Evolutionary conservation across 1,140 invertebrate genomes (phyloP).

Genomic region (Uloborus diversus): DNA sequence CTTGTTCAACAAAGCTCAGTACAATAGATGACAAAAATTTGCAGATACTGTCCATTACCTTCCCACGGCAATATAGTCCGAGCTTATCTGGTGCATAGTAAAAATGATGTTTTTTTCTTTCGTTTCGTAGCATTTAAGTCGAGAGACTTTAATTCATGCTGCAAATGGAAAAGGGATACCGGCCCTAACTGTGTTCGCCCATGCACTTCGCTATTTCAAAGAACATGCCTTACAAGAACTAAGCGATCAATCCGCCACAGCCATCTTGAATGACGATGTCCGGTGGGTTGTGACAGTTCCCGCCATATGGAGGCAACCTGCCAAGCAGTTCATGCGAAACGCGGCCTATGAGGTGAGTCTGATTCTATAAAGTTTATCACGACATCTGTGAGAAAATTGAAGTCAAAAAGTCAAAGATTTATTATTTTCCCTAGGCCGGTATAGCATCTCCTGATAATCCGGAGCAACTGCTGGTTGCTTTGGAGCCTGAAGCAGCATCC

Average conservation of each 20-base stretch:
- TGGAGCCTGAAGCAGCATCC: slow-evolving; percentile 74
- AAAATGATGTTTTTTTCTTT: not conserved
- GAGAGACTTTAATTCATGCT: slow-evolving; percentile 68
- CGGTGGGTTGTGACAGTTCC: slow-evolving; percentile 74
- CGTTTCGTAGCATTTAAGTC: slow-evolving; percentile 42
- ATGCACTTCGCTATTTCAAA: slow-evolving; percentile 70
- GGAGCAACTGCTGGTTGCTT: slow-evolving; percentile 70
- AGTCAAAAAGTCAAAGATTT: not conserved
- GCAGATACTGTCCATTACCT: no score
- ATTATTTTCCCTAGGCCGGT: slow-evolving; percentile 66
- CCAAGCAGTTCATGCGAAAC: slow-evolving; percentile 73
- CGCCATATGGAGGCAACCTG: slow-evolving; percentile 72
- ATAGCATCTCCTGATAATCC: slow-evolving; percentile 67
- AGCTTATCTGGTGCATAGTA: no score
- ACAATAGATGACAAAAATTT: no score
- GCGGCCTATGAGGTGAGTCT: slow-evolving; percentile 70
- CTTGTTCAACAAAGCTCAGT: no score
- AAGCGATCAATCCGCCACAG: slow-evolving; percentile 67
- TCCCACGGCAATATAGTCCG: no score
- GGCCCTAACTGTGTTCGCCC: slow-evolving; percentile 69
- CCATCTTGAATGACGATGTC: slow-evolving; percentile 68
- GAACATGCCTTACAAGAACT: slow-evolving; percentile 70
- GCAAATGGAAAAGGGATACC: slow-evolving; percentile 68
- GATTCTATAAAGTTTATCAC: not conserved
- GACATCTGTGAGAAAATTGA: not conserved